Base-by-base conservation (phyloP, 2,113 vertebrate genomes). In the Xenus cinereus region DNA sequence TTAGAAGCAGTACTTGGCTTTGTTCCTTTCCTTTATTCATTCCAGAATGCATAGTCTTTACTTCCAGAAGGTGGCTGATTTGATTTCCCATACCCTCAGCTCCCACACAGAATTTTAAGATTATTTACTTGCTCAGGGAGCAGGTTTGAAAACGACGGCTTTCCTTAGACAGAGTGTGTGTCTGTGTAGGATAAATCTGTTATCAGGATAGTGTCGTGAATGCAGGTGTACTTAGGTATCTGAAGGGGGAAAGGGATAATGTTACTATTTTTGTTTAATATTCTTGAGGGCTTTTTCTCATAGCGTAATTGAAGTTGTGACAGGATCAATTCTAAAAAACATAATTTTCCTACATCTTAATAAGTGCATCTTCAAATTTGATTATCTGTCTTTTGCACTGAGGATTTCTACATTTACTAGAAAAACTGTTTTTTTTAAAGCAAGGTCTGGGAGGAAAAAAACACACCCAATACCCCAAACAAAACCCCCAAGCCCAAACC, bases 311-410 rank as follows among this genome's bases (percentile, higher is more conserved):
- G 17, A 43, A 77, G 22, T 73, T 56, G 32, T 50, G 20, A 83
- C 41, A 0, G 1, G 5, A 39, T 56, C 7, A 56, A 15, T n/a
- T 74, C 56, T 39, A n/a, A 45, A 74, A n/a, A 10, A 2, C 0
- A 3, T n/a, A 4, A 6, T 63, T 84, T 63, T 69, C 22, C 37
- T 50, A 14, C 7, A 7, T 56, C 60, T 54, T 35, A 56, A 35
- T 43, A 74, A 60, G 6, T 57, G n/a, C 20, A 28, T 56, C 66
- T 78, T 82, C 48, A 84, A 28, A 32, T 78, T 46, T 41, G 12
- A 62, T 62, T 62, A 16, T 35, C 14, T 66, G 22, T 68, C 6
- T 71, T 12, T 85, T 85, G 35, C 10, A 51, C 24, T 35, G 78
- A 69, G 19, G 68, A 56, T 48, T 54, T 43, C 39, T 62, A 23